Evolutionary conservation across 2,888 invertebrate species (phyloP).

Genomic region (Parnassius glacialis): DNA sequence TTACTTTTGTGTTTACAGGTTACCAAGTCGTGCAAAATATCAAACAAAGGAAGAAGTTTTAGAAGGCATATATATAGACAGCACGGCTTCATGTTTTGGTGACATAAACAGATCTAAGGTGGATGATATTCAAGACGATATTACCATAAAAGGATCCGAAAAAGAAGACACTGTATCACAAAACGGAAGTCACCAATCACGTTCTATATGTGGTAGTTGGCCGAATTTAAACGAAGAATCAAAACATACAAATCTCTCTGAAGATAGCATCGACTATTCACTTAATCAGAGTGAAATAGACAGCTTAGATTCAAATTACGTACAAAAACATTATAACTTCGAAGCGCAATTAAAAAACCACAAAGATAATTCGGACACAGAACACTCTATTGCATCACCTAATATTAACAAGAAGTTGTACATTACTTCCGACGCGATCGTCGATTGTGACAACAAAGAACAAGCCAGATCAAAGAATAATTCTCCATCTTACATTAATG

Average conservation of each 20-base stretch:
- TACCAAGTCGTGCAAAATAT: constrained; percentile 72
- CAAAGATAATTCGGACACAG: constrained; percentile 74
- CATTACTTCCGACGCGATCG: constrained; percentile 59
- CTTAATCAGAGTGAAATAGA: constrained; percentile 80
- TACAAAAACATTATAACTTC: constrained; percentile 79
- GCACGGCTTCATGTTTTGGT: constrained; percentile 75
- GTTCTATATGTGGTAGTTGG: constrained; percentile 73
- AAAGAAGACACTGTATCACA: constrained; percentile 62
- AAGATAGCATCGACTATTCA: constrained; percentile 74
- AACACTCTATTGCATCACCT: constrained; percentile 59
- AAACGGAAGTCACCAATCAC: constrained; percentile 62
- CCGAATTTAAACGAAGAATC: constrained; percentile 70
- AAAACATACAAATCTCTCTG: constrained; percentile 68
- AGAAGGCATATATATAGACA: constrained; percentile 76
- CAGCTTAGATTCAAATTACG: constrained; percentile 81
- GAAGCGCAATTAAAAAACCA: constrained; percentile 70
- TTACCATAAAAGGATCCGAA: constrained; percentile 53
- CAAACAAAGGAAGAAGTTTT: constrained; percentile 77
- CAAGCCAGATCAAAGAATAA: constrained; percentile 63
- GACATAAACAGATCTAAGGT: constrained; percentile 71
- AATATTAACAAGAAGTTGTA: constrained; percentile 65
- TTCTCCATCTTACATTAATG: constrained; percentile 71
- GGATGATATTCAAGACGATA: constrained; percentile 47
- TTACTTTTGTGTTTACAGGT: constrained; percentile 52
- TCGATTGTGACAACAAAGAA: constrained; percentile 63